Base-by-base conservation (phyloP, 2,113 vertebrate genomes). In the Chloebia gouldiae region DNA sequence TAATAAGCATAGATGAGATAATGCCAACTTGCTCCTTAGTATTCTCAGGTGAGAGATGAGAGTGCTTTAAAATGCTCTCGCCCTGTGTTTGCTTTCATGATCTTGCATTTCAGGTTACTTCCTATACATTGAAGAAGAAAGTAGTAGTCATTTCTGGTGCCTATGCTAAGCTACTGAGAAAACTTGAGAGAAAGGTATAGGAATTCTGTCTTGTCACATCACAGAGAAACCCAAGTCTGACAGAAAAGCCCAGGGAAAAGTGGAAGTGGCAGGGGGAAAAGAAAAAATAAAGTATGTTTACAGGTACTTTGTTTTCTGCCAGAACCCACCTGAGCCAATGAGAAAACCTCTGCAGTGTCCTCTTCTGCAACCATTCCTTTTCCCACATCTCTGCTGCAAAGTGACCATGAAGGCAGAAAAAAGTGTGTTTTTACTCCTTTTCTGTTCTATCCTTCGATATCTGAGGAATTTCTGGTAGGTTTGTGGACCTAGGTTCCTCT, bases 201-300 rank as follows among this genome's bases (percentile, higher is more conserved):
- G 15, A 66, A 57, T n/a, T 78, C 11, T n/a, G 10, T 82, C 17
- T 20, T 85, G 0, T 47, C 10, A 11, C 44, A 9, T 31, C 37
- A 18, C 17, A 37, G 47, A 35, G 78, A 25, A 78, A 54, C 13
- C 3, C 30, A 16, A 25, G 5, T 68, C 22, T 61, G 64, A 50
- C 12, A 33, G 23, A 51, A 66, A 50, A 30, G 33, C 20, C 20
- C 23, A 47, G 24, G 23, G 6, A n/a, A 45, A 30, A 28, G 16
- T 18, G 8, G 12, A 33, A 54, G 12, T 10, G 21, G 13, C 2
- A 3, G 5, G 5, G 6, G 3, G 2, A 8, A 28, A 44, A 31
- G 14, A 45, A 2, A 66, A 50, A 65, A 16, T 9, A 15, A 60
- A 66, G 15, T 25, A 2, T 56, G 27, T n/a, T 80, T 77, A 42